These are phyloP conservation scores for Campylomormyrus tamandua DNA, from an alignment of 2,113 vertebrate genomes.

Conservation along the genomic window DNA sequence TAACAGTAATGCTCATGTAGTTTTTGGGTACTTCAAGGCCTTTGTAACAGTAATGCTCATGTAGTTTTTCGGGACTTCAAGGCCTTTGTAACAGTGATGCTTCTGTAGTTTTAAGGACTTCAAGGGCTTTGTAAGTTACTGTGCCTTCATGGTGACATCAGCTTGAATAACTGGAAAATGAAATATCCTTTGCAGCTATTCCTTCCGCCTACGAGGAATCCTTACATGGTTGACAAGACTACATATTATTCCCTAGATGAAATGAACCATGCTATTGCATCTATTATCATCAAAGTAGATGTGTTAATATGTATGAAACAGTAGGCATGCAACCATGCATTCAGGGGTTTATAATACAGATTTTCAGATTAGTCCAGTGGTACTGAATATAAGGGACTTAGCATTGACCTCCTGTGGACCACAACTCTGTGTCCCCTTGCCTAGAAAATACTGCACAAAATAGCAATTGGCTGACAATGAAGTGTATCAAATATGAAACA, in stretches of 20 bases:
- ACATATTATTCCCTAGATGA: not conserved
- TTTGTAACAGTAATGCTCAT: not conserved
- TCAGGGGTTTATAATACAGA: not conserved
- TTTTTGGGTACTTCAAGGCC: not conserved
- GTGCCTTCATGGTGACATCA: not conserved
- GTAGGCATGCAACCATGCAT: not conserved
- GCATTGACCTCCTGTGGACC: not conserved
- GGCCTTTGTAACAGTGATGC: not conserved
- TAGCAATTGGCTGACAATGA: not conserved
- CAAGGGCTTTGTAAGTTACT: not conserved
- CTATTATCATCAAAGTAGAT: not conserved
- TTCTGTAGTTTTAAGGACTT: not conserved
- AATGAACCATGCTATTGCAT: not conserved
- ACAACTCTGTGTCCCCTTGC: not conserved
- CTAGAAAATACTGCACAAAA: not conserved
- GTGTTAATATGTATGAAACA: constrained; percentile 4
- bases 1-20: not conserved
- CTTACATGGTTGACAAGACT: not conserved
- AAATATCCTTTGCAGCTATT: not conserved
- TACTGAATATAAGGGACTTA: not conserved
- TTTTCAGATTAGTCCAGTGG: not conserved
- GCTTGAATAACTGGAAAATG: not conserved
- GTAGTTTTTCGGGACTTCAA: not conserved
- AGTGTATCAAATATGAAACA: constrained; percentile 9
- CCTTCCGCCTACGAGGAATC: not conserved